Percentiles rank a stretch among this genome's conserved stretches.
phyloP scores from a whole-genome alignment of 2,888 invertebrate species.

The Lasioglossum calceatum region DNA sequence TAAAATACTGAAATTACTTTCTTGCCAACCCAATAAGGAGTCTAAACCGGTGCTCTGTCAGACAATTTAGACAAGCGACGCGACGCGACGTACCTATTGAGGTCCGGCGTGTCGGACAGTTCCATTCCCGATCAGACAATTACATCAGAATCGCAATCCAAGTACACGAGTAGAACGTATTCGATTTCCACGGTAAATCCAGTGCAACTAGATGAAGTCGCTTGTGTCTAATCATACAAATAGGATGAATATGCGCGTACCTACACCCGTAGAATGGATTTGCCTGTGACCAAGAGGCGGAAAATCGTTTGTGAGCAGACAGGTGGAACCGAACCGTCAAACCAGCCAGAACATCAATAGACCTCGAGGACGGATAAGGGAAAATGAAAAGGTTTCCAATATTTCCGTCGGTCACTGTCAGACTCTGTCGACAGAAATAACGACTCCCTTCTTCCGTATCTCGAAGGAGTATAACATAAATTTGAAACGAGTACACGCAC shows the following conservation, averaged over 20 bases:
- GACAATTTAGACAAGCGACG: background rate
- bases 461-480: background rate
- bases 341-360: background rate
- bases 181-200: background rate
- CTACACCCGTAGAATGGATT: background rate
- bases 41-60: background rate
- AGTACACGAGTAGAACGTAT: background rate
- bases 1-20: too few species aligned
- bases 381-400: slow-evolving; percentile 1
- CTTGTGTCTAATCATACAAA: background rate
- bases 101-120: background rate
- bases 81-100: background rate
- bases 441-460: background rate
- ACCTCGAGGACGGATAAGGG: background rate
- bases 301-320: slow-evolving; percentile 1
- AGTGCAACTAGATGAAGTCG: background rate
- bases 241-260: background rate
- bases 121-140: background rate
- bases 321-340: background rate
- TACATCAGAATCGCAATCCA: too few species aligned
- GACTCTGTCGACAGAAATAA: background rate
- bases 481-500: background rate
- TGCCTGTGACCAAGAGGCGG: background rate
- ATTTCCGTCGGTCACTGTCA: background rate
- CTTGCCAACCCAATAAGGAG: background rate